phyloP scores from a whole-genome alignment of 2,888 invertebrate species.

The Troides oblongomaculatus region DNA sequence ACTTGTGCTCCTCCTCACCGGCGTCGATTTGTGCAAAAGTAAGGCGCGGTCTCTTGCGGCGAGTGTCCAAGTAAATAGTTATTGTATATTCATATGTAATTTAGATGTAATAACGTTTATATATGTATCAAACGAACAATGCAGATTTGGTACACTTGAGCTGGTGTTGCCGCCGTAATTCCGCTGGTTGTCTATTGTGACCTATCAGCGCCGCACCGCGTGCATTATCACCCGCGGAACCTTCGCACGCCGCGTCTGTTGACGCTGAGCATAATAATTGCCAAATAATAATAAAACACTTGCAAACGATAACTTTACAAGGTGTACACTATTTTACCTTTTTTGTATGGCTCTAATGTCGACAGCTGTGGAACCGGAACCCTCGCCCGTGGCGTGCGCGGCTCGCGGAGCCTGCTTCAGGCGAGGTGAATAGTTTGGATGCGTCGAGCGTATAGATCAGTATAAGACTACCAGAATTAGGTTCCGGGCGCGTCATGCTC shows the following conservation, averaged over 20 bases:
- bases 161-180: too few relatives aligned
- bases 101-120: too few relatives aligned
- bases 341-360: background rate
- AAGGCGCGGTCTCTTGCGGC: background rate
- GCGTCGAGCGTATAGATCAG: background rate
- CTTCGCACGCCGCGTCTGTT: background rate
- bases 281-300: slow-evolving; percentile 5
- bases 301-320: slow-evolving; percentile 4
- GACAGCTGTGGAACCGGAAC: too few relatives aligned
- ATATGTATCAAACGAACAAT: too few relatives aligned
- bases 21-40: background rate
- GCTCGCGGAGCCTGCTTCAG: background rate
- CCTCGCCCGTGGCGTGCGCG: too few relatives aligned
- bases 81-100: background rate
- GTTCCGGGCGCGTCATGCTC: background rate
- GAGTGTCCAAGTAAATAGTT: background rate
- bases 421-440: background rate
- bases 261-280: slow-evolving; percentile 9
- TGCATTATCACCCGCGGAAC: too few relatives aligned
- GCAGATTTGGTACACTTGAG: too few relatives aligned
- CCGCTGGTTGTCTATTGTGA: too few relatives aligned
- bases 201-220: too few relatives aligned
- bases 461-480: slow-evolving; percentile 10
- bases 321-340: background rate
- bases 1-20: background rate